Evolutionary conservation across 2,888 invertebrate species (phyloP).

Genomic region (Octodonta nipae): DNA sequence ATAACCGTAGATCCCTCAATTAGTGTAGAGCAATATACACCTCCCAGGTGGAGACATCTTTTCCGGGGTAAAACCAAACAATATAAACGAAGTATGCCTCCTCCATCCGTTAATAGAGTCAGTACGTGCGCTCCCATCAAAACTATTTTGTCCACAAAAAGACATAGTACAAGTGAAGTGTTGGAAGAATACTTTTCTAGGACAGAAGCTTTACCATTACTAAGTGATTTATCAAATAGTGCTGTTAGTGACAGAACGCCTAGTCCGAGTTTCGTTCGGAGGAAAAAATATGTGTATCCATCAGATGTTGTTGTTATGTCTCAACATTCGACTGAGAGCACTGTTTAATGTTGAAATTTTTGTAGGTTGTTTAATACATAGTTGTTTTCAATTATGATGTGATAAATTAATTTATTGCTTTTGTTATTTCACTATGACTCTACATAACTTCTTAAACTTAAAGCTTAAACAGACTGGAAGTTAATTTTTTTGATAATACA

Average conservation of each 20-base stretch:
- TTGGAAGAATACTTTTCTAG: conserved; percentile 21
- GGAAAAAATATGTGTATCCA: conserved; percentile 51
- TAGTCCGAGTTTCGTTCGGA: conserved; percentile 44
- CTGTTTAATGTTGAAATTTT: conserved; percentile 31
- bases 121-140: conserved; percentile 13
- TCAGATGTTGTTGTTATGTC: conserved; percentile 33
- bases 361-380: no score
- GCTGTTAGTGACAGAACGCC: conserved; percentile 26
- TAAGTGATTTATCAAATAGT: conserved; percentile 39
- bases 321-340: conserved; percentile 36
- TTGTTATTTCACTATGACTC: no score
- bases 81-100: conserved; percentile 7
- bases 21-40: conserved; percentile 15
- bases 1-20: conserved; percentile 17
- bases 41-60: conserved; percentile 21
- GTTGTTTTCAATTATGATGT: no score
- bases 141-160: conserved; percentile 19
- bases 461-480: no score
- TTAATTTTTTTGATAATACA: no score
- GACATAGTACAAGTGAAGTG: conserved; percentile 15
- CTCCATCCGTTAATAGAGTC: conserved; percentile 10
- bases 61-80: conserved; percentile 17
- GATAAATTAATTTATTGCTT: no score
- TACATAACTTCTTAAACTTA: no score
- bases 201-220: conserved; percentile 44